Base-by-base conservation (phyloP, 2,113 vertebrate species). In the Genyomyrus donnyi region DNA sequence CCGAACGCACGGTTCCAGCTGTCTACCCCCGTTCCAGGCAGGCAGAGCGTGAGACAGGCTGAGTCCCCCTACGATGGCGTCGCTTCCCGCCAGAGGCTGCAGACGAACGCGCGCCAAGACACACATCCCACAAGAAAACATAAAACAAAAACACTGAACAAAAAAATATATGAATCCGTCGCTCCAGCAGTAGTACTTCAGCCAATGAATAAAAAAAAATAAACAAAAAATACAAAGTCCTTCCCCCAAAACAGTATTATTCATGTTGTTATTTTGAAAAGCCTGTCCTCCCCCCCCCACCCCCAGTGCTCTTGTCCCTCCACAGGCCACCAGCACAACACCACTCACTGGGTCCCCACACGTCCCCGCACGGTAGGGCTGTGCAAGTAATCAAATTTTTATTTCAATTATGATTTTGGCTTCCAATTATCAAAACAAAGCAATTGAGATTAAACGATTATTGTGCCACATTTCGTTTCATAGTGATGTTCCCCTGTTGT, bases 21-120 rank as follows among this genome's bases (percentile, higher is more conserved):
- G 85, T 87, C 85, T 87, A 56, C 50, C 24, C 50, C 50, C 85
- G 85, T 87, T 87, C 85, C 85, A 53, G 85, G 50, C 85, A 56
- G 85, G 48, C 85, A 87, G 85, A 87, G 85, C 85, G 50, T 53
- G 85, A 87, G 85, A 87, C 85, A 87, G 45, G 3, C 50, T 6
- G 85, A 87, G 85, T 87, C 85, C 48, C 50, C 50, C 50, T 19
- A 53, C 49, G 50, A 27, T 21, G 13, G 11, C 31, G 85, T 17
- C 27, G 31, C 49, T 52, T 87, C 50, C 48, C 35, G 50, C 85
- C 85, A 21, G 49, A 24, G 85, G 50, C 85, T 17, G 31, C 50
- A 50, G 50, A 53, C 85, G 31, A 15, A 87, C 17, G 17, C 31
- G 4, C 89, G 89, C 84, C 49, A 53, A 27, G 31, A 52, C 49